Evolutionary conservation across 2,113 vertebrate genomes (phyloP).

Genomic region (Nanorana parkeri): DNA sequence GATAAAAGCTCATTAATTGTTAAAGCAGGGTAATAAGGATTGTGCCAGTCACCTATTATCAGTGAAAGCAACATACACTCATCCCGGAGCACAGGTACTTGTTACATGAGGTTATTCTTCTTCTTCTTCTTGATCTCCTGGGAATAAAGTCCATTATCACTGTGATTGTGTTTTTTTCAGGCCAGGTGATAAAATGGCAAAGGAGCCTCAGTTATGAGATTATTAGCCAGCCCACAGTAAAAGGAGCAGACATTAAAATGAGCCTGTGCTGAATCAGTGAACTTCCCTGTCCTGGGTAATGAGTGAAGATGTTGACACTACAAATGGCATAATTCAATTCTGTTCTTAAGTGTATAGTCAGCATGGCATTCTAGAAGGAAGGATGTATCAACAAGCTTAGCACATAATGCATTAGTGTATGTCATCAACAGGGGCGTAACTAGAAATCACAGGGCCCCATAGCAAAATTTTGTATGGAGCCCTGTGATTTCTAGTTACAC

Average conservation of each 20-base stretch:
- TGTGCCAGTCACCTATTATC: constrained; percentile 30
- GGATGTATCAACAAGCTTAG: no score
- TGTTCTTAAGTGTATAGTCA: neutral
- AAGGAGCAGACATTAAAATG: neutral
- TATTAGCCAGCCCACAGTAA: constrained; percentile 7
- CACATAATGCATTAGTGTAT: no score
- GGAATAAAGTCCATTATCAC: constrained; percentile 43
- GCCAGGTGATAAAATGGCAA: constrained; percentile 6
- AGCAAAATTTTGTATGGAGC: no score
- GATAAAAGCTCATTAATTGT: constrained; percentile 12
- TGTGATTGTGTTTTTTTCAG: constrained; percentile 36
- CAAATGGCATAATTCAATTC: neutral
- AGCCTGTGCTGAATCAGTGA: neutral
- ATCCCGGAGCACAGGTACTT: neutral
- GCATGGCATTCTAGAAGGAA: neutral
- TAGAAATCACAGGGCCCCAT: no score
- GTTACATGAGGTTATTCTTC: constrained; percentile 11
- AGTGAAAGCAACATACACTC: constrained; percentile 8
- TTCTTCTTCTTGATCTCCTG: constrained; percentile 2
- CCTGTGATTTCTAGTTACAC: no score
- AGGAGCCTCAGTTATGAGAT: constrained; percentile 37
- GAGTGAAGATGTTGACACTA: neutral
- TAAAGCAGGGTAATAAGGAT: constrained; percentile 4
- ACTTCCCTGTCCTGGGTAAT: neutral
- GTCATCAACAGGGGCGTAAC: no score